Percentiles rank a stretch among this genome's conserved stretches.
These are phyloP conservation scores for Conus canariensis DNA, from an alignment of 2,888 invertebrate species.

Conservation along the genomic window DNA sequence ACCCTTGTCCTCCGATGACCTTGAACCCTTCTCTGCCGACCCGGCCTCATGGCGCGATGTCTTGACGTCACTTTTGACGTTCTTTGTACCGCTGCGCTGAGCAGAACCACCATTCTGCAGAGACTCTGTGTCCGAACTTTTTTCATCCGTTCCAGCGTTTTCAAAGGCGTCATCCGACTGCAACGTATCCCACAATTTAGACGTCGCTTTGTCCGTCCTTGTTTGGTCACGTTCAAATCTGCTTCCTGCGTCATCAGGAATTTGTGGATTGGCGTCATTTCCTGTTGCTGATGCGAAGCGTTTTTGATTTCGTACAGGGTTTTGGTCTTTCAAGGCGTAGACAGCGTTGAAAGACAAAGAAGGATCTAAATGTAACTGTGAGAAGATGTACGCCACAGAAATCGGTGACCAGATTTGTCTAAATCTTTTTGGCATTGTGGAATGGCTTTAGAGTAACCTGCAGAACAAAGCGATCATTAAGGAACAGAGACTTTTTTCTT, in stretches of 20 bases:
- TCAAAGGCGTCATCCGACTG: neutral
- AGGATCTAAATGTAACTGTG: neutral
- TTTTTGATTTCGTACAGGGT: neutral
- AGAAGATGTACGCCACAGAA: neutral
- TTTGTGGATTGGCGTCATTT: neutral
- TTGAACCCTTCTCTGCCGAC: neutral
- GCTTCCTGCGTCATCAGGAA: neutral
- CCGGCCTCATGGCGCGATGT: neutral
- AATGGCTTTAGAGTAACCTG: neutral
- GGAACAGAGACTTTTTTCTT: too few relatives aligned
- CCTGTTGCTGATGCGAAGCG: neutral
- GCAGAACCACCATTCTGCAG: neutral
- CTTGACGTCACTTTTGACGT: neutral
- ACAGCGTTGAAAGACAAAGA: neutral
- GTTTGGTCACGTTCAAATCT: neutral
- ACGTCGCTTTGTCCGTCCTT: neutral
- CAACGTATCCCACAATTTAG: neutral
- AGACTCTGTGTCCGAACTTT: neutral
- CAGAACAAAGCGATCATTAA: too few relatives aligned
- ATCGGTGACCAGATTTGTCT: neutral
- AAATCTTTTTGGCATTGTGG: too few relatives aligned
- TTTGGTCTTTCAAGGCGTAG: neutral
- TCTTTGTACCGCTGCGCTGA: too few relatives aligned
- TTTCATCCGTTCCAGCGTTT: neutral
- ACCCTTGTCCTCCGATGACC: neutral